Base-by-base conservation (phyloP, 2,113 vertebrate species). In the Pangasianodon hypophthalmus region DNA sequence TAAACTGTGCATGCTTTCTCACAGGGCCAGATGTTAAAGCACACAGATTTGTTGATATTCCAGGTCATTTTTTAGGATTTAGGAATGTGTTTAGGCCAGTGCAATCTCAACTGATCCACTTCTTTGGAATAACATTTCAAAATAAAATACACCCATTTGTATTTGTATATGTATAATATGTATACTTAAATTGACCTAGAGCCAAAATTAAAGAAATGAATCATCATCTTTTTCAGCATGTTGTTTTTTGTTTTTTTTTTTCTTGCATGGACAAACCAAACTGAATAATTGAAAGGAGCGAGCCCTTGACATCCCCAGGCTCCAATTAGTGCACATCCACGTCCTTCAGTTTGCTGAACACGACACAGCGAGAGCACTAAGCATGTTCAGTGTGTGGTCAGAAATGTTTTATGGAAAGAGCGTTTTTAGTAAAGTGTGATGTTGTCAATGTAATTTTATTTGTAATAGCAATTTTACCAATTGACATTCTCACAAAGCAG, bases 21-120 rank as follows among this genome's bases (percentile, higher is more conserved):
- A 91, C 89, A 92, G 64, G 88, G 88, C 77, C 91, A 92, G 89
- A 90, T 90, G 91, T 87, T 89, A 58, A 48, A 67, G 46, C 56
- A 2, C 26, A 52, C 81, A 90, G 88, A 90, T 92, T 52, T 89
- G 87, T 88, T 87, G 85, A 88, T 87, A 90, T 87, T 90, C 50
- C 80, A 48, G n/a, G 54, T 88, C 48, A 14, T 0, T 82, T 87
- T 86, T 82, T 73, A 9, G 44, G n/a, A 73, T 69, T 58, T 50
- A 77, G 64, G 77, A 87, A 50, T 87, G 32, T 41, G 48, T 77
- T 75, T 60, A 86, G 46, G 19, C 41, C 64, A n/a, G 37, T 62
- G 29, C 18, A 24, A 46, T 50, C 52, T 56, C 58, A 48, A 75
- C 46, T 79, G 56, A 84, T 41, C 46, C 18, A 80, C 52, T 75